Conservation (phyloP, 1,140 invertebrate species). For the Aporrectodea caliginosa region DNA sequence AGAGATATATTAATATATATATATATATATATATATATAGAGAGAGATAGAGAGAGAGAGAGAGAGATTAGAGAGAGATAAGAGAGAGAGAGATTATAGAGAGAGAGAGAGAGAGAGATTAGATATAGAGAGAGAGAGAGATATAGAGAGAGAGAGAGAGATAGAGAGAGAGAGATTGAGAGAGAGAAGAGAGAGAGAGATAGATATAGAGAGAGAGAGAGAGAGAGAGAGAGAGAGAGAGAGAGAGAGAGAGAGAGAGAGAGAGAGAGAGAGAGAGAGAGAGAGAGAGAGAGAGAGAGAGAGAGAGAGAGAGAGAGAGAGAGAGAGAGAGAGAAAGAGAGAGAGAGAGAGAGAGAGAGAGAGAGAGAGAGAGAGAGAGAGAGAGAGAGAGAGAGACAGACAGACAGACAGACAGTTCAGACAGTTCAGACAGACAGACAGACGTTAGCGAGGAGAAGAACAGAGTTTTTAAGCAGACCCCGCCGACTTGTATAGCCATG, state of each 20-base stretch:
- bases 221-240: constrained; percentile 1
- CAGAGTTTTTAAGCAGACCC: too few relatives aligned
- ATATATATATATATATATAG: not conserved
- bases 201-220: not conserved
- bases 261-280: constrained; percentile 1
- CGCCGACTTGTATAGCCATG: too few relatives aligned
- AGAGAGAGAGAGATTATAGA: not conserved
- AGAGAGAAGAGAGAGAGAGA: not conserved
- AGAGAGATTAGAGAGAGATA: not conserved
- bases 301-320: constrained; percentile 1
- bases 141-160: not conserved
- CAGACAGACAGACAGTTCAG: not conserved
- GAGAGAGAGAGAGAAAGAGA: constrained; percentile 2
- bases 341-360: not conserved
- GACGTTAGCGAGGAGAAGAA: too few relatives aligned
- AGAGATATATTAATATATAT: not conserved
- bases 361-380: not conserved
- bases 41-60: not conserved
- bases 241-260: constrained; percentile 1
- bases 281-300: constrained; percentile 1
- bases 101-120: not conserved
- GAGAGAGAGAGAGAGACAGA: not conserved
- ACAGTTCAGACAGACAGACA: not conserved
- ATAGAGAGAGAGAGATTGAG: not conserved
- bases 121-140: not conserved